phyloP scores from a whole-genome alignment of 2,113 vertebrate species.

The Tragelaphus strepsiceros region DNA sequence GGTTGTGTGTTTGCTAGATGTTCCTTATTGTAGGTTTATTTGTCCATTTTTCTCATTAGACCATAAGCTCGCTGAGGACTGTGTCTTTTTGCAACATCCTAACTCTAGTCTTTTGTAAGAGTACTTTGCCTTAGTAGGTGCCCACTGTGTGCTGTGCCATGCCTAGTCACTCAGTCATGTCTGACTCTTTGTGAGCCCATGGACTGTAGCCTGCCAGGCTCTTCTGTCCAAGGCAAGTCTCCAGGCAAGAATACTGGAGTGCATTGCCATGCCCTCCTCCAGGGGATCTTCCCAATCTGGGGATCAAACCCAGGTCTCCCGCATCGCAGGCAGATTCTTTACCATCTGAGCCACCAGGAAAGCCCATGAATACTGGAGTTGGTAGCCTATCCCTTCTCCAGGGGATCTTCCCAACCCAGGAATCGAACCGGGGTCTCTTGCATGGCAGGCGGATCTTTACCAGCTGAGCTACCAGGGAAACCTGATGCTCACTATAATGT shows the following conservation, averaged over 20 bases:
- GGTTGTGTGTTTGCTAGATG: background rate
- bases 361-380: background rate
- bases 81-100: background rate
- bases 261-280: background rate
- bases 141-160: fast-evolving
- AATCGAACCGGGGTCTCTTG: fast-evolving
- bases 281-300: background rate
- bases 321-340: background rate
- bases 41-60: background rate
- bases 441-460: background rate
- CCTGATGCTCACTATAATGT: background rate
- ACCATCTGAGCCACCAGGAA: background rate
- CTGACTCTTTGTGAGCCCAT: background rate
- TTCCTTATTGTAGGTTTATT: background rate
- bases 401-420: background rate
- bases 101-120: background rate
- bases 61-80: background rate
- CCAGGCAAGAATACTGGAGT: background rate
- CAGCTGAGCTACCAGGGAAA: background rate
- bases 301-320: background rate
- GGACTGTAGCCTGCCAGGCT: background rate
- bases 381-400: background rate
- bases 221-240: background rate
- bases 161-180: background rate
- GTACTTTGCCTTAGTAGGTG: background rate